phyloP scores from a whole-genome alignment of 2,888 invertebrate species.

The Drosophila mimica region DNA sequence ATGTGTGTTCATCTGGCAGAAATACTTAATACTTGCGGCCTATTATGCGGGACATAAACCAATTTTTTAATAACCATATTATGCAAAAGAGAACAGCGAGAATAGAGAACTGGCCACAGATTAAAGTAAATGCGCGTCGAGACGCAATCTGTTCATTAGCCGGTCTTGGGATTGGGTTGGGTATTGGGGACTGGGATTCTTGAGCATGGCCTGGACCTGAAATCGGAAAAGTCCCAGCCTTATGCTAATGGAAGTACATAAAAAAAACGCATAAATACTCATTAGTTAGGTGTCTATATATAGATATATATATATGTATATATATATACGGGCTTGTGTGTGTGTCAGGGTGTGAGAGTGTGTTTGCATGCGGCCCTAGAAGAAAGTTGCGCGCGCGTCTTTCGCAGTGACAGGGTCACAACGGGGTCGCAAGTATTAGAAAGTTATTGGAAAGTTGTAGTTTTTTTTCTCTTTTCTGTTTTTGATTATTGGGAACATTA shows the following conservation, averaged over 20 bases:
- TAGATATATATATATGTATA: slow-evolving; percentile 26
- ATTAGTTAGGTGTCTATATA: slow-evolving; percentile 49
- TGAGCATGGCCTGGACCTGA: slow-evolving; percentile 21
- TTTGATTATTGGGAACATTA: slow-evolving; percentile 11
- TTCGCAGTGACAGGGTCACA: slow-evolving; percentile 40
- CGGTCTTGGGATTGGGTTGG: slow-evolving; percentile 1
- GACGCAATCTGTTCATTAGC: slow-evolving; percentile 62
- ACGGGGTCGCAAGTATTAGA: slow-evolving; percentile 63
- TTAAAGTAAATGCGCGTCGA: slow-evolving; percentile 30
- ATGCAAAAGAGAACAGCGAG: slow-evolving; percentile 59
- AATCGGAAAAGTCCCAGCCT: slow-evolving; percentile 44
- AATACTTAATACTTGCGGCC: slow-evolving; percentile 57
- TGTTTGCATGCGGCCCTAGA: slow-evolving; percentile 20
- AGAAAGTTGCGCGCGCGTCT: slow-evolving; percentile 59
- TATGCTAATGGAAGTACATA: slow-evolving; percentile 78
- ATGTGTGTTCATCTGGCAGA: slow-evolving; percentile 14
- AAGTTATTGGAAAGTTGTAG: slow-evolving; percentile 58
- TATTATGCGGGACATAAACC: slow-evolving; percentile 72
- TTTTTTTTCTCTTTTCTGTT: slow-evolving; percentile 1
- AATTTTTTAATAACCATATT: slow-evolving; percentile 78
- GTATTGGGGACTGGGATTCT: background rate
- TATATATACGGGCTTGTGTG: slow-evolving; percentile 21
- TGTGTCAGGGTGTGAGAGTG: slow-evolving; percentile 15
- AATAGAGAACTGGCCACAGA: slow-evolving; percentile 19
- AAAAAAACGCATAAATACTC: slow-evolving; percentile 77